Percentiles rank a stretch among this genome's conserved stretches.
phyloP scores from a whole-genome alignment of 2,797 vertebrate genomes.

The Pangasius krempfi region DNA sequence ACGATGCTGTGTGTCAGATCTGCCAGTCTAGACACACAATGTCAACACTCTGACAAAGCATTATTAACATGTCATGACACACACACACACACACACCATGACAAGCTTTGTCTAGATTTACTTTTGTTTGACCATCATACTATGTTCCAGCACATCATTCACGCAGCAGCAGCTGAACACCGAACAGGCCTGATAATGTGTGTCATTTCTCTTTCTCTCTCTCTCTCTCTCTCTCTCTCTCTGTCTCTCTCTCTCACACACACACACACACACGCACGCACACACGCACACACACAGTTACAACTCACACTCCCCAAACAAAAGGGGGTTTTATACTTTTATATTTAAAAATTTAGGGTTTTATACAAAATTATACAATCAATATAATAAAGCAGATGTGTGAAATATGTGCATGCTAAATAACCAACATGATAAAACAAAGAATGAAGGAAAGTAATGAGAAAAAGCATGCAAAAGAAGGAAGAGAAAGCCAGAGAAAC shows the following conservation, averaged over 20 bases:
- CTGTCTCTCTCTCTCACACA: too few relatives aligned
- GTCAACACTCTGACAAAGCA: conserved; percentile 23
- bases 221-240: background rate
- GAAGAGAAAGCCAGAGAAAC: background rate
- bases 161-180: conserved; percentile 47
- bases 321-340: background rate
- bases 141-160: conserved; percentile 47
- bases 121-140: conserved; percentile 51
- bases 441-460: background rate
- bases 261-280: background rate
- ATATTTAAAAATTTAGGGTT: too few relatives aligned
- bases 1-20: conserved; percentile 35
- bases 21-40: conserved; percentile 12
- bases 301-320: background rate
- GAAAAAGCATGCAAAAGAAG: background rate
- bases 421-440: background rate
- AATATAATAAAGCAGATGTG: background rate
- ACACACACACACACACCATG: conserved; percentile 1
- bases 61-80: conserved; percentile 43
- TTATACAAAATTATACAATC: background rate
- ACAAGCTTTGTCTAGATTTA: conserved; percentile 37
- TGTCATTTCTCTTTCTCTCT: conserved; percentile 4
- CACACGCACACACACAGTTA: background rate
- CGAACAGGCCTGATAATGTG: conserved; percentile 44
- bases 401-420: background rate